Conservation (phyloP, 2,888 invertebrate species). For the Sphecodes monilicornis region DNA sequence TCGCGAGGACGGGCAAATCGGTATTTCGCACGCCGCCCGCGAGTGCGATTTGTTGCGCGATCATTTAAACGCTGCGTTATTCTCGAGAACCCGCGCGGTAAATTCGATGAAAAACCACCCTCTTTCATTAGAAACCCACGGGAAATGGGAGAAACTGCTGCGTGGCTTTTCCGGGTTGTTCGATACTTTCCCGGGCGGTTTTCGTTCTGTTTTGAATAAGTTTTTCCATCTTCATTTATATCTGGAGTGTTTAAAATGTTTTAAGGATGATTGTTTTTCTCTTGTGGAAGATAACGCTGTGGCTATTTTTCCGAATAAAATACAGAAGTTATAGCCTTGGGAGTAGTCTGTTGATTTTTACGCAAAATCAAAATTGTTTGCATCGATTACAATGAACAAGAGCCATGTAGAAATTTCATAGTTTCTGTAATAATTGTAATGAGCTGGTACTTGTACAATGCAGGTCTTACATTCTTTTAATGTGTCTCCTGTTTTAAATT, state of each 20-base stretch:
- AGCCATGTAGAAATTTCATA: no score
- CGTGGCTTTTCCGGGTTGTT: not conserved
- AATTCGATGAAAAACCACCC: not conserved
- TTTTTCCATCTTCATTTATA: not conserved
- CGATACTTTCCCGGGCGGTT: not conserved
- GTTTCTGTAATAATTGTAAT: no score
- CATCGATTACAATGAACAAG: no score
- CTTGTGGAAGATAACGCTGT: not conserved
- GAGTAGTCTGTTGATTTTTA: no score
- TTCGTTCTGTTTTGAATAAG: not conserved
- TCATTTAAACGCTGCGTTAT: conserved; percentile 16
- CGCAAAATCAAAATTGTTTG: no score
- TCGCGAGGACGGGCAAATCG: conserved; percentile 31
- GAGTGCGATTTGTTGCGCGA: conserved; percentile 37
- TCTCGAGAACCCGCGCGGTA: not conserved
- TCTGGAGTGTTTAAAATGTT: not conserved
- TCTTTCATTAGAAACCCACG: not conserved
- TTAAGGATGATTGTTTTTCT: not conserved
- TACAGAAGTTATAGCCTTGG: not conserved
- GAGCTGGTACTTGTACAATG: no score
- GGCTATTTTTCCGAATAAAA: not conserved
- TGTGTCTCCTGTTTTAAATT: no score
- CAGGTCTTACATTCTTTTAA: no score
- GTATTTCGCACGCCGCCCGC: conserved; percentile 20
- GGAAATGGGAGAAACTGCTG: not conserved